These are phyloP conservation scores for Salpingus planirostris DNA, from an alignment of 2,888 invertebrate genomes.

Conservation along the genomic window DNA sequence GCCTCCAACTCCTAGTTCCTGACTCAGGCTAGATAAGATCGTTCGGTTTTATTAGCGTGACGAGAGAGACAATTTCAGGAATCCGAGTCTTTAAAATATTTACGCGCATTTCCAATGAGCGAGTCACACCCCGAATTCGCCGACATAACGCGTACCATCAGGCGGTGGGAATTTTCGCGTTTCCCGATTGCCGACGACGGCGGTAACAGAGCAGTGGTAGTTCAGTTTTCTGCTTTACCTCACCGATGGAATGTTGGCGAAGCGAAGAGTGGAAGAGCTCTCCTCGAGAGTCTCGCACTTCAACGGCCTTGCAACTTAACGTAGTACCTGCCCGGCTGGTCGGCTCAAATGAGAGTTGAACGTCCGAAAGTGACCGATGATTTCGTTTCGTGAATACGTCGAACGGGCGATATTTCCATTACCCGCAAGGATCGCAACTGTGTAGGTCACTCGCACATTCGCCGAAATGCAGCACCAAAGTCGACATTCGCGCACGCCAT, in stretches of 20 bases:
- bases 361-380: slow-evolving; percentile 28
- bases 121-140: no score
- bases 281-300: slow-evolving; percentile 16
- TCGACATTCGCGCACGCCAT: no score
- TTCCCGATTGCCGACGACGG: no score
- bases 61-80: background rate
- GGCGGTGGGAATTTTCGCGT: no score
- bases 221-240: slow-evolving; percentile 16
- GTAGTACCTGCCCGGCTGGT: slow-evolving; percentile 27
- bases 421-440: slow-evolving; percentile 3
- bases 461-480: no score
- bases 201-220: no score
- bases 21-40: no score
- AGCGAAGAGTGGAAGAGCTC: slow-evolving; percentile 12
- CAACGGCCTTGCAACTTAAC: slow-evolving; percentile 27
- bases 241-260: slow-evolving; percentile 16
- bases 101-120: no score
- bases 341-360: slow-evolving; percentile 29
- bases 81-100: background rate
- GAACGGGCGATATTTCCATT: slow-evolving; percentile 16
- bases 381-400: slow-evolving; percentile 26
- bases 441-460: slow-evolving; percentile 2
- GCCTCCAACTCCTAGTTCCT: no score
- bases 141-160: no score
- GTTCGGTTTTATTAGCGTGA: background rate